Percentiles rank a stretch among this genome's conserved stretches.
Evolutionary conservation across 2,888 invertebrate species (phyloP).

Genomic region (Saturnia japonica): DNA sequence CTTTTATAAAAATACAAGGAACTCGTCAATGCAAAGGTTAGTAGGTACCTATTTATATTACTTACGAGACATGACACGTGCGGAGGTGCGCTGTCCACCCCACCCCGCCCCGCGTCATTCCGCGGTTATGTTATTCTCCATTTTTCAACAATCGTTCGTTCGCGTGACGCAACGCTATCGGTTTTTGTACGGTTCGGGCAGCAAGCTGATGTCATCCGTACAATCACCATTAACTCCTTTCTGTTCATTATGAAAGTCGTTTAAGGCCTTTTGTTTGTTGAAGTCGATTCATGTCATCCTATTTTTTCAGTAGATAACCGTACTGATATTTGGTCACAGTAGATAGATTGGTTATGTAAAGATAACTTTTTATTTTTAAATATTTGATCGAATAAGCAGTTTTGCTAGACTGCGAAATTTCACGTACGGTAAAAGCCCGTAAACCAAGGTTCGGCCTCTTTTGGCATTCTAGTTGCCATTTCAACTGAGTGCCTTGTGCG

Average conservation of each 20-base stretch:
- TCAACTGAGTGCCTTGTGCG: too few relatives aligned
- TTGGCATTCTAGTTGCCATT: too few relatives aligned
- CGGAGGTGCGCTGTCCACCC: conserved; percentile 41
- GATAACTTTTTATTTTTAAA: too few relatives aligned
- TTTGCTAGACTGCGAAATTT: too few relatives aligned
- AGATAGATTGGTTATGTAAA: too few relatives aligned
- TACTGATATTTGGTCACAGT: neutral
- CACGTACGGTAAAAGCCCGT: too few relatives aligned
- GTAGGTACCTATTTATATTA: neutral
- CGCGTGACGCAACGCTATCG: conserved; percentile 54
- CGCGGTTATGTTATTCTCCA: conserved; percentile 41
- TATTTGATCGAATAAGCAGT: too few relatives aligned
- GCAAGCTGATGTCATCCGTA: conserved; percentile 61
- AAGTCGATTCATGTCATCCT: neutral
- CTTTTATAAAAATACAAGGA: too few relatives aligned
- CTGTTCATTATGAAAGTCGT: conserved; percentile 28
- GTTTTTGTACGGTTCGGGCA: conserved; percentile 55
- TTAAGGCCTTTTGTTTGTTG: conserved; percentile 17
- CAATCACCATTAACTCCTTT: conserved; percentile 39
- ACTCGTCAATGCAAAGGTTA: too few relatives aligned
- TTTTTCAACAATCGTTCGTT: conserved; percentile 38
- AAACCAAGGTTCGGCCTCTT: too few relatives aligned
- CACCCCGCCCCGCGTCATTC: too few relatives aligned
- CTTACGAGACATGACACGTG: conserved; percentile 51
- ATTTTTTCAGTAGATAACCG: neutral